Conservation (phyloP, 2,113 vertebrate species). For the Pedetes capensis region DNA sequence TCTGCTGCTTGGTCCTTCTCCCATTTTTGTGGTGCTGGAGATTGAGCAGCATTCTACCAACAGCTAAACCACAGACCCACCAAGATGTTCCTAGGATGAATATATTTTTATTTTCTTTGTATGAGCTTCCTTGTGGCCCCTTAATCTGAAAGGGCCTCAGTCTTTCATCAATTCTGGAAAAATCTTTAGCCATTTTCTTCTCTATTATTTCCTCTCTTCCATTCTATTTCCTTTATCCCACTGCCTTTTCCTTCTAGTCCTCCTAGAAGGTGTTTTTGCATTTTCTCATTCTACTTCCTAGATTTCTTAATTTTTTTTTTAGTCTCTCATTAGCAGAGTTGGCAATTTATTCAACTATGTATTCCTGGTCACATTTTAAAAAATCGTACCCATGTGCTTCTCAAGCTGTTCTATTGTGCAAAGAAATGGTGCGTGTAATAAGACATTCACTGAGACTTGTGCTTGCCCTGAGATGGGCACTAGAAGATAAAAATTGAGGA, state of each 20-base stretch:
- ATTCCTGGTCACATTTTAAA: not conserved
- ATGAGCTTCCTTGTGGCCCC: not conserved
- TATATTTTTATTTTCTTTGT: slow-evolving; percentile 1
- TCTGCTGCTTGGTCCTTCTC: no score
- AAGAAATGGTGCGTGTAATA: not conserved
- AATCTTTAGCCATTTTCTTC: not conserved
- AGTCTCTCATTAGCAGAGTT: not conserved
- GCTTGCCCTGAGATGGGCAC: not conserved
- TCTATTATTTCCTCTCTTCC: not conserved
- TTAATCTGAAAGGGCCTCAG: not conserved
- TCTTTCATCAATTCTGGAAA: not conserved
- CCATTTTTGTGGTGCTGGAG: no score
- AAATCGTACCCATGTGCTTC: not conserved
- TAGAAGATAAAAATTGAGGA: not conserved
- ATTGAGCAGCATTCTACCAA: no score
- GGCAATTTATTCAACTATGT: not conserved
- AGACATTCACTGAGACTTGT: not conserved
- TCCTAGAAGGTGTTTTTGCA: not conserved
- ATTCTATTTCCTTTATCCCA: not conserved
- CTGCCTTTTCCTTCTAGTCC: not conserved
- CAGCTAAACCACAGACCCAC: no score
- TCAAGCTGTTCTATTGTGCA: not conserved
- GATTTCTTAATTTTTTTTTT: not conserved
- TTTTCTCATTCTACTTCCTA: not conserved
- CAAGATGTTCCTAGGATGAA: not conserved